Conservation (phyloP, 2,888 invertebrate genomes). For the Pammene aurita region DNA sequence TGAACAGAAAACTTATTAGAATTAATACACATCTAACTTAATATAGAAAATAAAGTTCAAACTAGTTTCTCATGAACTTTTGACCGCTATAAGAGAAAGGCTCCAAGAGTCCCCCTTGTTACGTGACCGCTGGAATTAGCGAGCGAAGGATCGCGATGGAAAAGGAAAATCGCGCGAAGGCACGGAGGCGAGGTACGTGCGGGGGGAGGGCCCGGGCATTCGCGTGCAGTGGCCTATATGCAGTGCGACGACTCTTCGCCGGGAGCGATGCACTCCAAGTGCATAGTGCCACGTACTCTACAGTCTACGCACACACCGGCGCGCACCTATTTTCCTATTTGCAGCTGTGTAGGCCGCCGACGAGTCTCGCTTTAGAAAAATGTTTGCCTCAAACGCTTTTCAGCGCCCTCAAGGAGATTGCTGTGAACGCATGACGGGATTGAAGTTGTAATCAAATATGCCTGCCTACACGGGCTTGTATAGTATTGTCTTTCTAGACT, state of each 20-base stretch:
- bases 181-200: constrained; percentile 51
- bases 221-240: constrained; percentile 84
- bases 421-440: constrained; percentile 37
- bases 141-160: constrained; percentile 69
- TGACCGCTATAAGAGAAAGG: constrained; percentile 62
- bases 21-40: not conserved
- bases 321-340: constrained; percentile 73
- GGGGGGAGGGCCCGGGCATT: constrained; percentile 68
- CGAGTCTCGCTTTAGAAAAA: constrained; percentile 67
- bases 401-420: constrained; percentile 65
- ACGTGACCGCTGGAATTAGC: constrained; percentile 72
- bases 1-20: not conserved
- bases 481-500: not conserved
- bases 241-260: constrained; percentile 82
- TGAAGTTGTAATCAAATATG: constrained; percentile 26
- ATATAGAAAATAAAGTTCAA: constrained; percentile 3
- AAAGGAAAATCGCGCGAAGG: constrained; percentile 80
- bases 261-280: constrained; percentile 82
- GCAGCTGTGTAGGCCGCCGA: constrained; percentile 67
- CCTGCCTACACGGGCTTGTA: not conserved
- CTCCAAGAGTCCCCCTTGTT: constrained; percentile 69
- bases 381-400: constrained; percentile 71
- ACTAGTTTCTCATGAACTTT: constrained; percentile 26
- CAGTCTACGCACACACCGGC: constrained; percentile 76
- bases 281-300: constrained; percentile 76